Evolutionary conservation across 2,888 invertebrate genomes (phyloP), one percentile per base, ranked within the genome.

Genomic region (Melieria picta): DNA sequence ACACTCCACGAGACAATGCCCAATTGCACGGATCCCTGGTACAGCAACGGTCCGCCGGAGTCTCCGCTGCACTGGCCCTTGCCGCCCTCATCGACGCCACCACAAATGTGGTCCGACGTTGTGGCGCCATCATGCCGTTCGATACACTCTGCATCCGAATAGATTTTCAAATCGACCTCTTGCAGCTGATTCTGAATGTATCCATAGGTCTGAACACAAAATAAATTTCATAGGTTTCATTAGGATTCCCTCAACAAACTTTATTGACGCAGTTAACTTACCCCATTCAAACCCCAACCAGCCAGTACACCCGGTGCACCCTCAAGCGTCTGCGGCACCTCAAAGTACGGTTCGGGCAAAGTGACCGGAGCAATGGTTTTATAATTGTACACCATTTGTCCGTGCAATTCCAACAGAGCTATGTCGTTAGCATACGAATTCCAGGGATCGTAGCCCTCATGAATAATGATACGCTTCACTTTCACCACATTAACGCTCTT

Each of bases 1-100:
- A 80, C 66, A 71, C 87, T 87, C 88, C 88, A 88, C 2, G 88
- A 88, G 4, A 88, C 88, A 55, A 88, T 83, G 47, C 88, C 88
- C 55, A 87, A 80, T 76, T 86, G 86, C 4, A 76, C 69, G 11
- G 9, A 13, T 0, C 65, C 72, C 3, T 74, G 50, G 4, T 79
- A 78, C 30, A 86, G 55, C 2, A 86, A 77, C 0, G 87, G 84
- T 4, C 86, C 85, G 10, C 86, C 85, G 2, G 85, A 85, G 62
- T 86, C 86, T 0, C 86, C 86, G 60, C 79, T 82, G 74, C 86
- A 86, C 46, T 84, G 83, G 10, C 85, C 85, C 69, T 84, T 83
- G 56, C 83, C 81, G 10, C 81, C 81, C 47, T 79, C 80, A 67
- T 81, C 80, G 9, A 79, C 78, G 7, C 86, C 86, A 1, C 86